Evolutionary conservation across 2,888 invertebrate genomes (phyloP).

Genomic region (Loripinus fragilis): DNA sequence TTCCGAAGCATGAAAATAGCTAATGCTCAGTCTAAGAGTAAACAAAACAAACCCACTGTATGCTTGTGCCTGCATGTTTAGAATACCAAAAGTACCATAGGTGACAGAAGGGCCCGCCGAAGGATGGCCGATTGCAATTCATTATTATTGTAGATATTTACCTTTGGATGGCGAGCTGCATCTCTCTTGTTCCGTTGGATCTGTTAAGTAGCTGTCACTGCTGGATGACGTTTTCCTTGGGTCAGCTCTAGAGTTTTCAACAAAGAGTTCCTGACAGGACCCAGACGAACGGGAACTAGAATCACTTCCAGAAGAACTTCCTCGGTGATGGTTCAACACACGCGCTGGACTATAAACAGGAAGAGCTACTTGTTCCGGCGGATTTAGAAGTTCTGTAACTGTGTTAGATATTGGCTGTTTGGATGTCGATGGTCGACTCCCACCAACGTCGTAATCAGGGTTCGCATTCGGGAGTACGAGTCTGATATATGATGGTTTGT

Average conservation of each 20-base stretch:
- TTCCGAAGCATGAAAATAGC: too few relatives aligned
- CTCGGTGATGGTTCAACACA: neutral
- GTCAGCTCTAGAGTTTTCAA: neutral
- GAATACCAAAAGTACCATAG: too few relatives aligned
- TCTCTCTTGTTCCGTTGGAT: conserved; percentile 47
- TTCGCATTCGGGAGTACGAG: conserved; percentile 44
- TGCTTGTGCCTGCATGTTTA: too few relatives aligned
- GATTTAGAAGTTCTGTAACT: conserved; percentile 21
- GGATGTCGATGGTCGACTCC: conserved; percentile 19
- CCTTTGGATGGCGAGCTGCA: conserved; percentile 61
- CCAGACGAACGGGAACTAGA: conserved; percentile 17
- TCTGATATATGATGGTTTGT: conserved; percentile 46
- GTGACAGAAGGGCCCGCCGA: too few relatives aligned
- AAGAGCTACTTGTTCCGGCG: conserved; percentile 12
- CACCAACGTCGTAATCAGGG: conserved; percentile 5
- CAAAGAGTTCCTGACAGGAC: conserved; percentile 16
- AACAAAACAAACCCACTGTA: too few relatives aligned
- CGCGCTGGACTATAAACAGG: neutral
- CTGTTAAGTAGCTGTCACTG: conserved; percentile 17
- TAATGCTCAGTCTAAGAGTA: too few relatives aligned
- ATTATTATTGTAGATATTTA: too few relatives aligned
- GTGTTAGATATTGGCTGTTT: conserved; percentile 11
- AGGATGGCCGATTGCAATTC: too few relatives aligned
- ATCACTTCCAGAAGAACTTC: conserved; percentile 1
- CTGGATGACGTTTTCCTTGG: neutral